Evolutionary conservation across 1,140 invertebrate genomes (phyloP).

Genomic region (Marisa cornuarietis): DNA sequence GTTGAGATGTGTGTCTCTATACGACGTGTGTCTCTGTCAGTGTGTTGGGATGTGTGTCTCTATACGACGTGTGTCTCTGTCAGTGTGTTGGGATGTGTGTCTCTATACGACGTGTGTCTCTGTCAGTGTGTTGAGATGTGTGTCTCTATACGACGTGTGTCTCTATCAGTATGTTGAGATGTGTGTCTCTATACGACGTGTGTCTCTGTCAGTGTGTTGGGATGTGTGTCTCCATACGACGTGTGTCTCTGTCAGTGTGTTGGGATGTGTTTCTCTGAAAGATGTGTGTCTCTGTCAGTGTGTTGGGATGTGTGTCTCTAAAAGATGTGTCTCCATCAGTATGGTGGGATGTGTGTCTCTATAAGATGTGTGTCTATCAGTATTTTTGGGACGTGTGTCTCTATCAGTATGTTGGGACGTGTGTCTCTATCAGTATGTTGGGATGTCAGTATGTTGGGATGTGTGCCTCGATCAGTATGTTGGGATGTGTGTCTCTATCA

Average conservation of each 20-base stretch:
- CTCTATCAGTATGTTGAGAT: neutral
- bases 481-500: neutral
- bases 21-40: neutral
- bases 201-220: constrained; percentile 1
- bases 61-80: neutral
- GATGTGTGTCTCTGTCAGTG: neutral
- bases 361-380: neutral
- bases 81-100: too few relatives aligned
- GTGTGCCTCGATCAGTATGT: neutral
- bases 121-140: constrained; percentile 2
- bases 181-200: too few relatives aligned
- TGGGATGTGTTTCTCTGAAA: too few relatives aligned
- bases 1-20: too few relatives aligned
- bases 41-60: too few relatives aligned
- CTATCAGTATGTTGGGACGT: neutral
- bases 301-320: neutral
- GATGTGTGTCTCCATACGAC: too few relatives aligned
- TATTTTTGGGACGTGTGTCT: neutral
- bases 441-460: neutral
- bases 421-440: neutral
- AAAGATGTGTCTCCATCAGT: neutral
- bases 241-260: neutral
- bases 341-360: too few relatives aligned
- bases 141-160: too few relatives aligned
- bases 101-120: neutral